Percentiles rank a stretch among this genome's conserved stretches.
Evolutionary conservation across 2,113 vertebrate genomes (phyloP).

Genomic region (Ammodytes marinus): DNA sequence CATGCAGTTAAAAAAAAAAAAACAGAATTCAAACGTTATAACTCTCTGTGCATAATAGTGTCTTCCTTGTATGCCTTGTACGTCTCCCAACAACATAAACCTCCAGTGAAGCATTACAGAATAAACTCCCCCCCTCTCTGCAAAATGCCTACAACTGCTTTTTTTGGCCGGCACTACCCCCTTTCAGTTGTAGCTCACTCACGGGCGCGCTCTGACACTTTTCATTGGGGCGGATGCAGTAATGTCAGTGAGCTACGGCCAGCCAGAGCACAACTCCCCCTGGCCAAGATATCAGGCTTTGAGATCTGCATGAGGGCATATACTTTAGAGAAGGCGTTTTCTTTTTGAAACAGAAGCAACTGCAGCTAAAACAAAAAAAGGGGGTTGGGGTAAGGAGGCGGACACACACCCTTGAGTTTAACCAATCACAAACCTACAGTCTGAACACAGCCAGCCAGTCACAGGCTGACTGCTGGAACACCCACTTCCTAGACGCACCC

Average conservation of each 20-base stretch:
- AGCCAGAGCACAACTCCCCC: not conserved
- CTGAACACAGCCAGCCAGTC: conserved; percentile 45
- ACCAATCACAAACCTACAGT: conserved; percentile 40
- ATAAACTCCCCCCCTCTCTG: not conserved
- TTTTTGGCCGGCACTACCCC: not conserved
- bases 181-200: conserved; percentile 27
- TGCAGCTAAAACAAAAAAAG: conserved; percentile 10
- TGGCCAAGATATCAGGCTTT: not conserved
- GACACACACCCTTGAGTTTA: conserved; percentile 54
- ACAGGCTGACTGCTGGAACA: conserved; percentile 4
- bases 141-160: conserved; percentile 5
- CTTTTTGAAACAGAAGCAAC: conserved; percentile 14
- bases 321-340: not conserved
- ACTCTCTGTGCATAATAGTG: not conserved
- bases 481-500: not conserved
- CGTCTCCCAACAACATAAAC: not conserved
- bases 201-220: conserved; percentile 5
- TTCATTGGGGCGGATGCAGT: conserved; percentile 38
- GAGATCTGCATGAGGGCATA: conserved; percentile 4
- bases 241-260: conserved; percentile 26
- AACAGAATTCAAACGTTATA: not conserved
- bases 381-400: conserved; percentile 26
- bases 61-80: not conserved
- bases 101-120: conserved; percentile 4
- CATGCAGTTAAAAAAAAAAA: not conserved